Evolutionary conservation across 2,888 invertebrate species (phyloP).

Genomic region (Sturmia bella): DNA sequence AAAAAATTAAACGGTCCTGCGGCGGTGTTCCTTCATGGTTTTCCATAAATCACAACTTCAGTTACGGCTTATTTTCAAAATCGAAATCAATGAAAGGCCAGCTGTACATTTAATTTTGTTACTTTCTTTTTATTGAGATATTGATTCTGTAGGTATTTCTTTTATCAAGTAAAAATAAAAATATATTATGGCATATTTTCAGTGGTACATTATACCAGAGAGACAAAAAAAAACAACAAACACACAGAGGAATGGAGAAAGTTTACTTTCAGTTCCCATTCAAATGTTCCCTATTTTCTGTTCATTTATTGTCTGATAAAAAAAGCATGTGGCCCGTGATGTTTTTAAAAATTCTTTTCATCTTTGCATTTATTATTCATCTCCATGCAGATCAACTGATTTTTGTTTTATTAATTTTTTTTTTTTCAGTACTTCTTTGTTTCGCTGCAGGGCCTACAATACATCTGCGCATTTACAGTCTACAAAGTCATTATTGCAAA

Average conservation of each 20-base stretch:
- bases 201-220: not conserved
- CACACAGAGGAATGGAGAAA: not conserved
- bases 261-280: constrained; percentile 45
- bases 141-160: not conserved
- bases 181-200: not conserved
- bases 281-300: constrained; percentile 17
- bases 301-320: constrained; percentile 31
- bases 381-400: constrained; percentile 32
- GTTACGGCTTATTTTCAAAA: not conserved
- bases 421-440: constrained; percentile 14
- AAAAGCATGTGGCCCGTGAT: constrained; percentile 18
- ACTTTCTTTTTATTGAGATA: not conserved
- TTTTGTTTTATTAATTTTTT: constrained; percentile 16
- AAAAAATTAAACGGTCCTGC: not conserved
- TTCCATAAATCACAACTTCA: not conserved
- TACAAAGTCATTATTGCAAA: constrained; percentile 63
- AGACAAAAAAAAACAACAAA: not conserved
- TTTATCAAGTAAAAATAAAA: not conserved
- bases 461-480: constrained; percentile 56
- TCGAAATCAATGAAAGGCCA: not conserved
- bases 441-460: constrained; percentile 51
- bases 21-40: too few relatives aligned
- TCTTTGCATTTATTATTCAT: constrained; percentile 34
- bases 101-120: not conserved
- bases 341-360: constrained; percentile 36